Percentiles rank a stretch among this genome's conserved stretches.
Evolutionary conservation across 2,888 invertebrate genomes (phyloP).

Genomic region (Cataglyphis livida): DNA sequence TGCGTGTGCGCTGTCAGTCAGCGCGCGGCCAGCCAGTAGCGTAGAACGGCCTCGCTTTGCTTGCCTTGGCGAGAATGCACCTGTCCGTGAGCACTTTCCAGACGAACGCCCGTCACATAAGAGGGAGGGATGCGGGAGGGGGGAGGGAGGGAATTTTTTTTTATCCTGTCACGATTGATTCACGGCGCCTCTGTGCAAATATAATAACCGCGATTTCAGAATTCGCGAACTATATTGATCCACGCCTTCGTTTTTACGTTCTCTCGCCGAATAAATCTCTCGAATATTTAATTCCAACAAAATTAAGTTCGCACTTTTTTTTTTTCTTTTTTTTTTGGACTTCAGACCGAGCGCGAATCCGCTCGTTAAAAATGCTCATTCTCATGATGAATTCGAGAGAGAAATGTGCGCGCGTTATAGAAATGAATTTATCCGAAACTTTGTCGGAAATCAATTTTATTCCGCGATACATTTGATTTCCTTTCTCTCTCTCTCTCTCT

Average conservation of each 20-base stretch:
- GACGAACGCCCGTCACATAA: conserved; percentile 22
- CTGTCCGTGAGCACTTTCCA: conserved; percentile 39
- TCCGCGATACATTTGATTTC: background rate
- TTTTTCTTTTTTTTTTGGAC: background rate
- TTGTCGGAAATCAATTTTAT: background rate
- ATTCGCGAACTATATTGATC: background rate
- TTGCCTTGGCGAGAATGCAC: conserved; percentile 43
- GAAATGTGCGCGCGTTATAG: background rate
- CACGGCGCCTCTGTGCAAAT: conserved; percentile 7
- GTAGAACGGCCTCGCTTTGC: conserved; percentile 33
- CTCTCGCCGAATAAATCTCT: background rate
- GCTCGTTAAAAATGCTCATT: conserved; percentile 1
- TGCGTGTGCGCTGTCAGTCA: conserved; percentile 27
- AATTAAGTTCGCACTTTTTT: background rate
- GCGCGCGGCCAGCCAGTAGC: conserved; percentile 27
- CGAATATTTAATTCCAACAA: background rate
- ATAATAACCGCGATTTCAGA: conserved; percentile 10
- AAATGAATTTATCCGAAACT: background rate
- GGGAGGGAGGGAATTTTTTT: background rate
- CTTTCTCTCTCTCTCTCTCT: background rate
- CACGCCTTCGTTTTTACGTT: background rate
- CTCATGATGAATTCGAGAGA: background rate
- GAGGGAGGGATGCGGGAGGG: background rate
- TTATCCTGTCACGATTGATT: conserved; percentile 36
- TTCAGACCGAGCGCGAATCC: background rate